A percentile compares a stretch with the other conserved stretches of the same genome.
Evolutionary conservation across 1,140 invertebrate genomes (phyloP).

Genomic region (Caenorhabditis inopinata): DNA sequence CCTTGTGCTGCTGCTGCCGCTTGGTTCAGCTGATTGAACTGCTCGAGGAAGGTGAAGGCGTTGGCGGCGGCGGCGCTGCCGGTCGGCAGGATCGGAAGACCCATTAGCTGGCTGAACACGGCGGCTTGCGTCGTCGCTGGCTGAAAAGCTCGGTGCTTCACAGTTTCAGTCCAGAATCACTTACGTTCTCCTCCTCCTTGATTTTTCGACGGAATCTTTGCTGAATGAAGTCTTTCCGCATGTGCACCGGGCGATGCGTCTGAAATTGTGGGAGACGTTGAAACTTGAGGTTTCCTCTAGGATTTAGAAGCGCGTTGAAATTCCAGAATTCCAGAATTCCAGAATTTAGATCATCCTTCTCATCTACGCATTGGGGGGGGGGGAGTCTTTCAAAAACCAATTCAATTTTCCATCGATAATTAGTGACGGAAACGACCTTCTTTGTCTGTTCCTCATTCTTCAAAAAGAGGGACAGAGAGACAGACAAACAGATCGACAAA

Average conservation of each 20-base stretch:
- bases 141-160: background rate
- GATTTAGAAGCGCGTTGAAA: no score
- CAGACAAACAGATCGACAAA: no score
- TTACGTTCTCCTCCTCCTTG: constrained; percentile 35
- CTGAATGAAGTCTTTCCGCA: constrained; percentile 63
- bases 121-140: background rate
- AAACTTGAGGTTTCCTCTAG: no score
- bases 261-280: constrained; percentile 38
- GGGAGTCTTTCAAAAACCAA: no score
- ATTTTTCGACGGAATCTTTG: constrained; percentile 61
- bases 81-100: background rate
- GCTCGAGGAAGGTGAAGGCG: background rate
- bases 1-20: constrained; percentile 12
- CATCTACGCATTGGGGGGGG: no score
- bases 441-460: no score
- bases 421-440: constrained; percentile 11
- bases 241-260: constrained; percentile 64
- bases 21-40: constrained; percentile 22
- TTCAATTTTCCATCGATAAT: background rate
- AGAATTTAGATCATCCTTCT: no score
- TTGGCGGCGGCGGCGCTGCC: background rate
- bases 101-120: constrained; percentile 1
- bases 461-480: no score
- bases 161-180: background rate
- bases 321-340: no score